Evolutionary conservation across 2,888 invertebrate genomes (phyloP).

Genomic region (Ceriagrion tenellum): DNA sequence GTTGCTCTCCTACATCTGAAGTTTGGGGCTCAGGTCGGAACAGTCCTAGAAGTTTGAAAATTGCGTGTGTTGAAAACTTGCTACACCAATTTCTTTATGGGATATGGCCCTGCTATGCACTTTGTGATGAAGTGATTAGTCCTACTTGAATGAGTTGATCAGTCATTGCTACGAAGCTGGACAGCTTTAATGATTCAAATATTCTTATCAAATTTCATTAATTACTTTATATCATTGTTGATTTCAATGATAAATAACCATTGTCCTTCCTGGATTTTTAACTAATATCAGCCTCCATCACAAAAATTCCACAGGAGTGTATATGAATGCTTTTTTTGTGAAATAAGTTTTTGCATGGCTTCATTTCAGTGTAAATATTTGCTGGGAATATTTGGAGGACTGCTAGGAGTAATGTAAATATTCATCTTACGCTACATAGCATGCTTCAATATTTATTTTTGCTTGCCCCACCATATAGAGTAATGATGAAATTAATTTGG

Average conservation of each 20-base stretch:
- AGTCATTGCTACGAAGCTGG: no score
- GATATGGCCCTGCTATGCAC: no score
- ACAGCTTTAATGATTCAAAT: no score
- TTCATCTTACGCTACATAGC: conserved; percentile 38
- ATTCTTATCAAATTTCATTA: no score
- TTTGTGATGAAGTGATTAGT: no score
- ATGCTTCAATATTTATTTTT: conserved; percentile 39
- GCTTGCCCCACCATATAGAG: background rate
- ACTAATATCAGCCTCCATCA: background rate
- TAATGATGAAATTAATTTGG: conserved; percentile 54
- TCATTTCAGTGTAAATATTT: conserved; percentile 54
- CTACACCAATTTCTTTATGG: no score
- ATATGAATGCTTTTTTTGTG: background rate
- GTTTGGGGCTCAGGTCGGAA: no score
- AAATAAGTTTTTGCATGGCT: conserved; percentile 48
- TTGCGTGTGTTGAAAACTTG: no score
- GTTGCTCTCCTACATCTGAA: no score
- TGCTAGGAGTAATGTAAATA: conserved; percentile 38
- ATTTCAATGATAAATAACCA: background rate
- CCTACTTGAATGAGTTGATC: no score
- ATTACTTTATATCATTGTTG: no score
- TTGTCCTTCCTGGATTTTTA: conserved; percentile 22
- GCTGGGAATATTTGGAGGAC: background rate
- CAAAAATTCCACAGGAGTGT: background rate
- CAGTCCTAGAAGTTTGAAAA: no score